Conservation (phyloP, 2,113 vertebrate genomes). For the Synodontis membranacea region DNA sequence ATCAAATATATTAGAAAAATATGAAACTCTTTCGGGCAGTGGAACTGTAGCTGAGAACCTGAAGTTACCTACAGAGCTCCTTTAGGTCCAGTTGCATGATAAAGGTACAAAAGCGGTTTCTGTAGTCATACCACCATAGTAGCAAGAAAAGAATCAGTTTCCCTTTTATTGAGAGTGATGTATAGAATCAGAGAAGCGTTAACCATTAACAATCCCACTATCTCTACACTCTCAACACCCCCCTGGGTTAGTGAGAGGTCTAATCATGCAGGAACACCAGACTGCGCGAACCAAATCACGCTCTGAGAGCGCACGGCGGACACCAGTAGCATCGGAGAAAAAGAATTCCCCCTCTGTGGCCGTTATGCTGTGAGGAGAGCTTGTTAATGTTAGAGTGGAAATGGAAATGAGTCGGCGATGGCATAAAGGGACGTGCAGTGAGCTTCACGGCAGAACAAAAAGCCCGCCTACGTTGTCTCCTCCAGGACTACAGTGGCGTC, state of each 20-base stretch:
- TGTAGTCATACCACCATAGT: not conserved
- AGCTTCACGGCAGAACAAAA: conserved; percentile 70
- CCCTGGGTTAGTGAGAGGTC: conserved; percentile 44
- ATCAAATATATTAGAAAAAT: not conserved
- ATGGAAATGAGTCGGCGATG: not conserved
- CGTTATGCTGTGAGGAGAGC: conserved; percentile 26
- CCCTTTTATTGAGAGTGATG: not conserved
- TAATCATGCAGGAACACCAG: conserved; percentile 45
- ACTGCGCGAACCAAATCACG: conserved; percentile 19
- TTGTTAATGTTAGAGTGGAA: conserved; percentile 44
- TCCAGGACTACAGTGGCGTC: conserved; percentile 65
- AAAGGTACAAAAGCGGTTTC: not conserved
- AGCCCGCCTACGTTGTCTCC: conserved; percentile 83
- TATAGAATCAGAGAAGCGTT: conserved; percentile 16
- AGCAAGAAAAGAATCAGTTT: not conserved
- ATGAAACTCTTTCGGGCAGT: not conserved
- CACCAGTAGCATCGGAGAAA: conserved; percentile 39
- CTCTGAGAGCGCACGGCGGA: conserved; percentile 37
- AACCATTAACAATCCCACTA: conserved; percentile 29
- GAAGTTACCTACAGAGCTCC: not conserved
- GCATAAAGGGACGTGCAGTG: conserved; percentile 46
- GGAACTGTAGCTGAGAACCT: not conserved
- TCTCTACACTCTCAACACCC: conserved; percentile 47
- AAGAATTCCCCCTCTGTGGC: not conserved
- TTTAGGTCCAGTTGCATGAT: not conserved